Base-by-base conservation (phyloP, 2,888 invertebrate genomes). In the Phlogophora meticulosa region DNA sequence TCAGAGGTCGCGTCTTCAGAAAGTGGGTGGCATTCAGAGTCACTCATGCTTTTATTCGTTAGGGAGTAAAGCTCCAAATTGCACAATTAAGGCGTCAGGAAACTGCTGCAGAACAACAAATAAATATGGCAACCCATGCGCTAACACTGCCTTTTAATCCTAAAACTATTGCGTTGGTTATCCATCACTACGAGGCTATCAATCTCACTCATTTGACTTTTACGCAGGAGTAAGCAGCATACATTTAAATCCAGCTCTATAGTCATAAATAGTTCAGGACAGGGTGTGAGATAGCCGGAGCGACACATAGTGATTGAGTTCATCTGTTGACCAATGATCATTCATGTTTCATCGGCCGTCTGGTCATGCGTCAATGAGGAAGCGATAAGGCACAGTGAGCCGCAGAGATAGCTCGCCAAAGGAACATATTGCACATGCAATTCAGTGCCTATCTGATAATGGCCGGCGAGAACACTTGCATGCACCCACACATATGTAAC, bases 331-430 rank as follows among this genome's bases (percentile, higher is more conserved):
- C 68, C 81, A 70, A 66, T 81, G 72, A 75, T 73, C 81, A 80
- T 86, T 86, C 87, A 86, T 89, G 88, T 87, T 86, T 83, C 87
- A 86, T 80, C 83, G 83, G 65, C 81, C 86, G 83, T 82, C 82
- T 81, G 74, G 79, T 80, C 86, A 88, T 85, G 88, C 86, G 80
- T 85, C 86, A 88, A 83, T 85, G 87, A 81, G 85, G 82, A 87
- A 78, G 80, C 79, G 89, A 89, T 89, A 89, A 89, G 83, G 78
- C 78, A 72, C 64, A 71, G 52, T 69, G 77, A 59, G 74, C 72
- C 28, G 43, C 65, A 56, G 66, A 72, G 81, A 85, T 77, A 79
- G 73, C 61, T 63, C 51, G 48, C 51, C 45, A 67, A 64, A 71
- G 69, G 57, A 66, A 76, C 73, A 77, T 57, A 74, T 72, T 75